These are phyloP conservation scores for Aythya baeri DNA, from an alignment of 2,113 vertebrate genomes.

Conservation along the genomic window DNA sequence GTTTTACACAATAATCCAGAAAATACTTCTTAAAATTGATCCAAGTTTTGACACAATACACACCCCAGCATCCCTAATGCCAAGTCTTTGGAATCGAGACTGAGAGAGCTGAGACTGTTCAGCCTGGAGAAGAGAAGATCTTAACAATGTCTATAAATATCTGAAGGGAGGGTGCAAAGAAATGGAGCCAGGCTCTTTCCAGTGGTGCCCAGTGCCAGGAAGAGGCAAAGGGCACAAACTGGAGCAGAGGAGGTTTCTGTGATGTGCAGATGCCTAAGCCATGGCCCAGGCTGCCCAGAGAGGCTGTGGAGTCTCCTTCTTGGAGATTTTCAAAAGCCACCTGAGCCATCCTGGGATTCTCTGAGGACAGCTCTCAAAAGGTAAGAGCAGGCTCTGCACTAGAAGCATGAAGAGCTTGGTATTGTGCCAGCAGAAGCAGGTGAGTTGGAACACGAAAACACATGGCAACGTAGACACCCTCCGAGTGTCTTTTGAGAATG, in stretches of 20 bases:
- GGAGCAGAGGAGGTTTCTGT: too few species aligned
- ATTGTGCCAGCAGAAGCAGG: neutral
- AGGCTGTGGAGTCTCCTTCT: neutral
- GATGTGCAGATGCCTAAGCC: too few species aligned
- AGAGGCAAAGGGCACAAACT: too few species aligned
- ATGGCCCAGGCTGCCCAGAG: neutral
- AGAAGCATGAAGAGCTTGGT: neutral
- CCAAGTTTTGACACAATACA: neutral
- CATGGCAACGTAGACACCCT: neutral
- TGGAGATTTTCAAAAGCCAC: neutral
- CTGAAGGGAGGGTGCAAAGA: too few species aligned
- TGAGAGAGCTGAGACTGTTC: too few species aligned
- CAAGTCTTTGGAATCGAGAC: neutral
- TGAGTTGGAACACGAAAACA: neutral
- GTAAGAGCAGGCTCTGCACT: neutral
- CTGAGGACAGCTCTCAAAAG: neutral
- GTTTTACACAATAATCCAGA: neutral
- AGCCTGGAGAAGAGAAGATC: too few species aligned
- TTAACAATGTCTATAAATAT: too few species aligned
- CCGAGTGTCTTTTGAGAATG: neutral
- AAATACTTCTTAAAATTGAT: neutral
- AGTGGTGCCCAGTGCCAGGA: too few species aligned
- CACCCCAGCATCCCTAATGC: neutral
- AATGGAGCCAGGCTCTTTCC: too few species aligned
- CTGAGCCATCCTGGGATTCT: neutral